Base-by-base conservation (phyloP, 1,140 invertebrate genomes). In the Brachionus koreanus region DNA sequence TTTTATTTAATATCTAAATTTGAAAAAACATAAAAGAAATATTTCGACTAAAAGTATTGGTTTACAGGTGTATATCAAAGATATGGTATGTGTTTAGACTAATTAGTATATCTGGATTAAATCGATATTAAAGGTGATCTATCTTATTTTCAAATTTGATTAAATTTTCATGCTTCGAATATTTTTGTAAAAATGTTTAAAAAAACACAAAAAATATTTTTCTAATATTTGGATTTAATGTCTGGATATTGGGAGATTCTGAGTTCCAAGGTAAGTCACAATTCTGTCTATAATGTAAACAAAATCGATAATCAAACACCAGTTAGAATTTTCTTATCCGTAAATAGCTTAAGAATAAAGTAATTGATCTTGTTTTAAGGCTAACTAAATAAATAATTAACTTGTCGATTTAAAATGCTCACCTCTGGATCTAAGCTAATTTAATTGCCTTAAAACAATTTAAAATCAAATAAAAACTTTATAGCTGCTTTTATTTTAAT, bases 161-260 rank as follows among this genome's bases (percentile, higher is more conserved):
- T 65, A 65, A 65, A 65, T 65, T 65, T 65, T 65, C 33, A 65
- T 65, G 63, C 63, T n/a, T 65, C 63, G 63, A 65, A 65, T 65
- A 65, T 65, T 65, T 65, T 65, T 35, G 25, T 2, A 13, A 33
- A 37, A 33, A 33, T 65, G 12, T 33, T 65, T 65, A 5, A 65
- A 65, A 65, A 65, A 6, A 65, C 10, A 12, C n/a, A 46, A 46
- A 46, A 65, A 33, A 13, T 65, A 37, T 65, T 65, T 65, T 65
- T 65, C n/a, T 65, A 6, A 33, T 33, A 37, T 65, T 37, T 33
- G 33, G 29, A 16, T 65, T 65, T 37, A 65, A 65, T 33, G 33
- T 65, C 63, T 65, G 63, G 63, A 65, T 33, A 65, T 65, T 65
- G 33, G 12, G 33, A 65, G 63, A 65, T 57, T 57, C n/a, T 57